Evolutionary conservation across 1,140 invertebrate genomes (phyloP).

Genomic region (Neodiprion pinetum): DNA sequence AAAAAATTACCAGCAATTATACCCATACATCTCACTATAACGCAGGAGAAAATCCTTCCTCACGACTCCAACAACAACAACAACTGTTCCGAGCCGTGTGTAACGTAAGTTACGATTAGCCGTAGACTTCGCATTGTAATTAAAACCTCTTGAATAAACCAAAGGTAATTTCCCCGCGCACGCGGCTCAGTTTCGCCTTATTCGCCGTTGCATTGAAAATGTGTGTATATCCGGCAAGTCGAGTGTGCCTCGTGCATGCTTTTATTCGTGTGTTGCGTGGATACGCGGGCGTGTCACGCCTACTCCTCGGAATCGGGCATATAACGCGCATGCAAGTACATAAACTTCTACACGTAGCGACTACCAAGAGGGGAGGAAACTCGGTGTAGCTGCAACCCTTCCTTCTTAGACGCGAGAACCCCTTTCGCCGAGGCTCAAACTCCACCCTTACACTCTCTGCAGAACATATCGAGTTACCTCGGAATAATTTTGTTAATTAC

Average conservation of each 20-base stretch:
- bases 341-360: too few relatives aligned
- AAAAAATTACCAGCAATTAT: too few relatives aligned
- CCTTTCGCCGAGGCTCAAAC: conserved; percentile 25
- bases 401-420: conserved; percentile 49
- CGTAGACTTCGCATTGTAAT: conserved; percentile 43
- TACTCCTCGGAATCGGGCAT: not conserved
- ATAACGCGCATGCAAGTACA: not conserved
- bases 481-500: conserved; percentile 60
- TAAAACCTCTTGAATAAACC: conserved; percentile 58
- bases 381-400: conserved; percentile 42
- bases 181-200: conserved; percentile 33
- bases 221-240: conserved; percentile 29
- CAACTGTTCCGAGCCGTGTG: not conserved
- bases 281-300: not conserved
- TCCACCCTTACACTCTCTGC: conserved; percentile 25
- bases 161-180: conserved; percentile 49
- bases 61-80: not conserved
- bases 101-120: conserved; percentile 1
- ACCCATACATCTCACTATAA: not conserved
- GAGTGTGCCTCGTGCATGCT: conserved; percentile 23
- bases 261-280: conserved; percentile 19
- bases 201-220: conserved; percentile 32
- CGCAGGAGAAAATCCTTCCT: not conserved
- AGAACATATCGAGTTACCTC: conserved; percentile 51
- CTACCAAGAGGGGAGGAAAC: not conserved